phyloP scores from a whole-genome alignment of 1,140 invertebrate species.

The Sycobia sp. region DNA sequence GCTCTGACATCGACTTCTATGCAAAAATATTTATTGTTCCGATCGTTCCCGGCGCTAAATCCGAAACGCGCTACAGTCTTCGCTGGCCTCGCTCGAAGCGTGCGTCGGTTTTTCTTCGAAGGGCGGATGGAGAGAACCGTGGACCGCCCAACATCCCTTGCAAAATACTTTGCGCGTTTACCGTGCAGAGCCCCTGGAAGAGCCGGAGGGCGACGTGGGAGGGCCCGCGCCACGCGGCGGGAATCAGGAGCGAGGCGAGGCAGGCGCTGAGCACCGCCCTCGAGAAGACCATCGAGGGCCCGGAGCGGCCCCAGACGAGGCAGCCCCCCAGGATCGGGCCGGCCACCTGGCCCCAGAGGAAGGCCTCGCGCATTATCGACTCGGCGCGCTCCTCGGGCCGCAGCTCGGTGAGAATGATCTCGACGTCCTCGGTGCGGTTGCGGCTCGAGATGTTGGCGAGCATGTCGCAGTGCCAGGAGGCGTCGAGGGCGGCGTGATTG shows the following conservation, averaged over 20 bases:
- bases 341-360: constrained; percentile 65
- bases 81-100: no score
- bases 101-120: no score
- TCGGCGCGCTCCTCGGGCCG: constrained; percentile 64
- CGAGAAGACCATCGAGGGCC: constrained; percentile 65
- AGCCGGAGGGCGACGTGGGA: constrained; percentile 65
- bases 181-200: constrained; percentile 66
- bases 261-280: constrained; percentile 64
- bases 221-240: constrained; percentile 65
- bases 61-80: no score
- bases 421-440: constrained; percentile 55
- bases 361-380: constrained; percentile 64
- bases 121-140: no score
- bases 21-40: no score
- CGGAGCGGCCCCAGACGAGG: constrained; percentile 64
- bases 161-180: no score
- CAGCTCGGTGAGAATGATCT: constrained; percentile 57
- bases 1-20: no score
- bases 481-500: constrained; percentile 59
- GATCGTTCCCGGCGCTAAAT: no score
- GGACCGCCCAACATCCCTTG: no score
- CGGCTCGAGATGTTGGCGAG: constrained; percentile 55
- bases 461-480: constrained; percentile 60
- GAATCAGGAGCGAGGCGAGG: constrained; percentile 62
- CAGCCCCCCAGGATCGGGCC: constrained; percentile 64